Base-by-base conservation (phyloP, 2,113 vertebrate genomes). In the Rissa tridactyla region DNA sequence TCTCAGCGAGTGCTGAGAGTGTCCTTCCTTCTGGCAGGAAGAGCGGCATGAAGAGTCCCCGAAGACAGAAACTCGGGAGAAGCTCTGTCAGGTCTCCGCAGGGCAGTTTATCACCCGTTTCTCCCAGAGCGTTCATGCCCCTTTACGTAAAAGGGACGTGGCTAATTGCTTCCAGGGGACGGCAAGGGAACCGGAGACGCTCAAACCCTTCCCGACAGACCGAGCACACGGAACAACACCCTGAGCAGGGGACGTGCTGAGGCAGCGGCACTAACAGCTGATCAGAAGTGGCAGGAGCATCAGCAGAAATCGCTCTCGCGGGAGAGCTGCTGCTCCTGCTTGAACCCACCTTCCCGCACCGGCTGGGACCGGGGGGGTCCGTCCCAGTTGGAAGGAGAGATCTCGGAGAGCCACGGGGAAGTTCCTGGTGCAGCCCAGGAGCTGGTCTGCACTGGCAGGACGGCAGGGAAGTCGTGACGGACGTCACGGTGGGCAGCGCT, bases 401-500 rank as follows among this genome's bases (percentile, higher is more conserved):
- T 7, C 38, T 30, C 2, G 54, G 34, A 21, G 19, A 66, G 49
- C 25, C 20, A 22, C 30, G 26, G 54, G 60, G 66, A 60, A 19
- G 16, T 17, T 21, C 36, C 54, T 6, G 47, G 64, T 7, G 34
- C 32, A 51, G 57, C 75, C 29, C 34, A 8, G n/a, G 21, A 47
- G 12, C 52, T 2, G 0, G 14, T 29, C 65, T 36, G 46, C 47
- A 5, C 3, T 4, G 65, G 58, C 34, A 44, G 57, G 30, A n/a
- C 2, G 22, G 73, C 6, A 7, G 27, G 1, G 6, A 15, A 16
- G 66, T 7, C 3, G 3, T 1, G 3, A 5, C 1, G 36, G 77
- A 26, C 0, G 10, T 3, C 4, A 2, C 0, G 0, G 44, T 6
- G 68, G 36, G 42, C 1, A 5, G 44, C 1, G 26, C 36, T 0